A percentile compares a stretch with the other conserved stretches of the same genome.
Conservation (phyloP, 2,888 invertebrate genomes). For the Linnaemya tessellans region DNA sequence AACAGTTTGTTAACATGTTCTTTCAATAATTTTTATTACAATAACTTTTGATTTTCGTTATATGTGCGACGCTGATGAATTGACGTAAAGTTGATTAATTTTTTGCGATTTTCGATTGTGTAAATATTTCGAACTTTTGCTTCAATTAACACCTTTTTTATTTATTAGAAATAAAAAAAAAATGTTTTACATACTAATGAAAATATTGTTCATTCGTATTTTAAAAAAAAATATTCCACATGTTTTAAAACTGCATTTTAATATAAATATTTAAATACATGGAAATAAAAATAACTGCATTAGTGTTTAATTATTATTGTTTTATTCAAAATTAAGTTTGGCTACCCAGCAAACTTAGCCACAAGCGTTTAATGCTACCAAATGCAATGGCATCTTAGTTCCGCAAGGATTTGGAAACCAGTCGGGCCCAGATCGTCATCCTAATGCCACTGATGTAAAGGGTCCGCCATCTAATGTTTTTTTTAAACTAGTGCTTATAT, state of each 20-base stretch:
- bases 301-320: neutral
- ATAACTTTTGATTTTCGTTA: neutral
- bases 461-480: no score
- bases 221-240: conserved; percentile 1
- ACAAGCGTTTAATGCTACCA: no score
- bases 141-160: conserved; percentile 25
- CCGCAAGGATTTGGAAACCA: no score
- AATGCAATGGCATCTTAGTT: no score
- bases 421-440: no score
- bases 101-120: neutral
- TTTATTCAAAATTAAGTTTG: neutral
- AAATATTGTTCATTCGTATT: neutral
- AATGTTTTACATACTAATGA: neutral
- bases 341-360: neutral
- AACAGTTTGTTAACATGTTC: no score
- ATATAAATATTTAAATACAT: neutral
- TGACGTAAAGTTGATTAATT: neutral
- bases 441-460: no score
- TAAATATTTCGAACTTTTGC: neutral
- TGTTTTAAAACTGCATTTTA: neutral
- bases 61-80: neutral
- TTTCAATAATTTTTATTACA: neutral
- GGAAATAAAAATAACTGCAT: neutral
- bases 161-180: conserved; percentile 9
- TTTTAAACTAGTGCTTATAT: no score